These are phyloP conservation scores for Hypomecis punctinalis DNA, from an alignment of 2,888 invertebrate species.

Conservation along the genomic window DNA sequence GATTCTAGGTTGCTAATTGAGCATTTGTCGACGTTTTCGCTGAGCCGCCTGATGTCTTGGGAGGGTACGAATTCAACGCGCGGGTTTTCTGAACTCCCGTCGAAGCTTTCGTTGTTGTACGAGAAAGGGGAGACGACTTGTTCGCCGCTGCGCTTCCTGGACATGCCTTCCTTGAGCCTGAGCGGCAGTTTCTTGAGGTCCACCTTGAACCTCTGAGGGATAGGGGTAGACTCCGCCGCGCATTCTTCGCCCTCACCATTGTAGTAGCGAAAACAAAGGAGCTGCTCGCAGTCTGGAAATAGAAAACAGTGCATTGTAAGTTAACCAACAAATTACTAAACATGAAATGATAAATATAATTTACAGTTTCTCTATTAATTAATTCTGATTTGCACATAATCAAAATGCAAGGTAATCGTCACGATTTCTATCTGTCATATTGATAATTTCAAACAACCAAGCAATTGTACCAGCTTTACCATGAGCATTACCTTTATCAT, in stretches of 20 bases:
- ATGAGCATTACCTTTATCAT: too few relatives aligned
- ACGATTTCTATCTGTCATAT: too few relatives aligned
- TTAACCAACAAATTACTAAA: too few relatives aligned
- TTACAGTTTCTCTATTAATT: too few relatives aligned
- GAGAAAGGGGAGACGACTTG: constrained; percentile 79
- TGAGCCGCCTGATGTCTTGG: constrained; percentile 72
- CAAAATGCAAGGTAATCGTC: too few relatives aligned
- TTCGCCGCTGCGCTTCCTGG: constrained; percentile 78
- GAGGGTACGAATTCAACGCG: constrained; percentile 74
- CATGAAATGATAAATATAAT: too few relatives aligned
- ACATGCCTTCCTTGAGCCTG: constrained; percentile 82
- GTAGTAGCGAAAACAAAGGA: constrained; percentile 89
- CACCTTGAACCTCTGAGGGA: constrained; percentile 79
- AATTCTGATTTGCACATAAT: too few relatives aligned
- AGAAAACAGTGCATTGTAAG: neutral
- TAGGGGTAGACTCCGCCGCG: constrained; percentile 85
- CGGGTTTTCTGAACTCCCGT: constrained; percentile 78
- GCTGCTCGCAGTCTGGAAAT: constrained; percentile 87
- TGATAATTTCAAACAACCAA: too few relatives aligned
- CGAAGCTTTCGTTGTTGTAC: constrained; percentile 81
- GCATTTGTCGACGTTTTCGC: constrained; percentile 83
- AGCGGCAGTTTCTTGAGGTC: constrained; percentile 85
- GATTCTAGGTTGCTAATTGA: constrained; percentile 83
- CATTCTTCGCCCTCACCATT: constrained; percentile 87
- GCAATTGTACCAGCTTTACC: too few relatives aligned